Conservation (phyloP, 2,113 vertebrate species). For the Cisticola juncidis region DNA sequence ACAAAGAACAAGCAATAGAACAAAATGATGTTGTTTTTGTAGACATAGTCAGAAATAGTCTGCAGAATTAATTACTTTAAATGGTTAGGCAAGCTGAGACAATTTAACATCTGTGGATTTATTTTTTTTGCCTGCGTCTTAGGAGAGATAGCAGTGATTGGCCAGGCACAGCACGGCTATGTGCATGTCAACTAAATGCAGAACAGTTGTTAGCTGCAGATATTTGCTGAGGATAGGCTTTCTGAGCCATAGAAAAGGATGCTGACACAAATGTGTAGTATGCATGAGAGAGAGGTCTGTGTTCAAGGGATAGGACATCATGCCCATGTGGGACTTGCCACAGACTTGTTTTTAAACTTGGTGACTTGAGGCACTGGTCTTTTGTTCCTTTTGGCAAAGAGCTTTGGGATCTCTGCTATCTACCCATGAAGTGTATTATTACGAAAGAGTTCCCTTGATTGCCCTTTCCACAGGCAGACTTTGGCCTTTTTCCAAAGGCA, state of each 20-base stretch:
- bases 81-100: slow-evolving; percentile 22
- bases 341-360: background rate
- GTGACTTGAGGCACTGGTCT: background rate
- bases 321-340: background rate
- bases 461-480: slow-evolving; percentile 31
- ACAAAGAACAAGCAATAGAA: background rate
- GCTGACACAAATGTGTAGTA: background rate
- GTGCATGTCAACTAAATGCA: slow-evolving; percentile 27
- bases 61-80: slow-evolving; percentile 28
- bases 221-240: slow-evolving; percentile 43
- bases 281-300: background rate
- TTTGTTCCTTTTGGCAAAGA: background rate
- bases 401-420: background rate
- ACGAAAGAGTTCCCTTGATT: background rate
- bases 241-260: slow-evolving; percentile 12
- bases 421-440: background rate
- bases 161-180: background rate
- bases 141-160: slow-evolving; percentile 22
- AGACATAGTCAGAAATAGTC: slow-evolving; percentile 30
- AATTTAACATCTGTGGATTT: slow-evolving; percentile 52
- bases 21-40: background rate
- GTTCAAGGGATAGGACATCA: background rate
- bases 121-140: background rate
- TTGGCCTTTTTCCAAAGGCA: slow-evolving; percentile 29
- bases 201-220: slow-evolving; percentile 17